Conservation (phyloP, 1,140 invertebrate species). For the Drosophila trapezifrons region DNA sequence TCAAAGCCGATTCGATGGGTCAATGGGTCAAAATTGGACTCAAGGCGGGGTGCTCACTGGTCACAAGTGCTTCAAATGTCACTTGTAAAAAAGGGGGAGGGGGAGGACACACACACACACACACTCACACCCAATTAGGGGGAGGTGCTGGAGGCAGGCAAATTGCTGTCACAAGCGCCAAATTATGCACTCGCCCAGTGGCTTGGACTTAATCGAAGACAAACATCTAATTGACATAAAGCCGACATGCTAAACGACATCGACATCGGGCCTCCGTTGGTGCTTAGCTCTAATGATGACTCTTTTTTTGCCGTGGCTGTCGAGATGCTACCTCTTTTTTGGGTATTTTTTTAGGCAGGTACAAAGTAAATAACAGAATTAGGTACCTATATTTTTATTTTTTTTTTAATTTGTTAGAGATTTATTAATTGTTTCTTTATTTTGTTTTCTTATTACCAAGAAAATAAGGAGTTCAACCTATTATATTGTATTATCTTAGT, state of each 20-base stretch:
- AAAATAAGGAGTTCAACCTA: not conserved
- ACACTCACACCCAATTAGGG: conserved; percentile 5
- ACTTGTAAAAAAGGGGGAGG: not conserved
- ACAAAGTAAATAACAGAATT: not conserved
- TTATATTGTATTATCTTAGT: too few relatives aligned
- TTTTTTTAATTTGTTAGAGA: not conserved
- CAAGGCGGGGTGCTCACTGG: conserved; percentile 18
- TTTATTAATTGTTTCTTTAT: too few relatives aligned
- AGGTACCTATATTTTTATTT: not conserved
- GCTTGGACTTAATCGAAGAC: conserved; percentile 71
- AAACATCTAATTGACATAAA: conserved; percentile 82
- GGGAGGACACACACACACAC: not conserved
- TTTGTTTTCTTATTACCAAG: not conserved
- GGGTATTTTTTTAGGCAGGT: not conserved
- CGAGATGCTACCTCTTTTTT: not conserved
- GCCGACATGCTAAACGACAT: conserved; percentile 77
- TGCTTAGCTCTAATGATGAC: conserved; percentile 60
- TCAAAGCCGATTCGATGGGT: conserved; percentile 46
- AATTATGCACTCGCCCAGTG: conserved; percentile 70
- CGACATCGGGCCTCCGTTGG: conserved; percentile 41
- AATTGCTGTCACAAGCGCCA: conserved; percentile 78
- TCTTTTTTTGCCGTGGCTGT: conserved; percentile 23
- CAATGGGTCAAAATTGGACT: conserved; percentile 53
- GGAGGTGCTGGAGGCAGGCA: conserved; percentile 38
- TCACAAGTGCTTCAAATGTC: conserved; percentile 48